These are phyloP conservation scores for Huso huso DNA, from an alignment of 2,797 vertebrate species.

Conservation along the genomic window DNA sequence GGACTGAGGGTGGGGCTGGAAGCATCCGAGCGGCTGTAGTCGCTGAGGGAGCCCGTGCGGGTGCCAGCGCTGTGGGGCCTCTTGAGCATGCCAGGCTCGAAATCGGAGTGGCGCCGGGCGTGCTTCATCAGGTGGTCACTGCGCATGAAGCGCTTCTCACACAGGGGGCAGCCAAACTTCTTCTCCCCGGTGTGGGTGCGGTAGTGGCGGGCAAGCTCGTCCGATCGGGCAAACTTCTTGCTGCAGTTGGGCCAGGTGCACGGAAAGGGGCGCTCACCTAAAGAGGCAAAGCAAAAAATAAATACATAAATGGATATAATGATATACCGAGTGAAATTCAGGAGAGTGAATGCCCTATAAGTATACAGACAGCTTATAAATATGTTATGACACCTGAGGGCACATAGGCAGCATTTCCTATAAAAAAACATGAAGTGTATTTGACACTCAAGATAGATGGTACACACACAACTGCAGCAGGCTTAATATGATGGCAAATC, in stretches of 20 bases:
- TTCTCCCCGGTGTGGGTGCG: constrained; percentile 97
- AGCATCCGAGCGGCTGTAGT: constrained; percentile 92
- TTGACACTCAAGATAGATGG: constrained; percentile 1
- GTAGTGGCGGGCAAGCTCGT: constrained; percentile 92
- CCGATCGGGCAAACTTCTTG: constrained; percentile 96
- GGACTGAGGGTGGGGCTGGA: constrained; percentile 90
- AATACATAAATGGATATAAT: no score
- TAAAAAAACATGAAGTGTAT: no score
- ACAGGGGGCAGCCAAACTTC: constrained; percentile 91
- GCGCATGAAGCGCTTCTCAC: constrained; percentile 96
- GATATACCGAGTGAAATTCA: no score
- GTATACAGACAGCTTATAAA: no score
- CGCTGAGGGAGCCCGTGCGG: constrained; percentile 84
- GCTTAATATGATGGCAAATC: neutral
- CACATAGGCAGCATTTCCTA: no score
- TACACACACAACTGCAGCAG: constrained; percentile 15
- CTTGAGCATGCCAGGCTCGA: constrained; percentile 91
- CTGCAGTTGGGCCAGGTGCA: constrained; percentile 91
- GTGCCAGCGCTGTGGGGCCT: constrained; percentile 59
- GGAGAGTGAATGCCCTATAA: no score
- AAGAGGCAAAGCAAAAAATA: neutral
- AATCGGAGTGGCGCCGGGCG: constrained; percentile 86
- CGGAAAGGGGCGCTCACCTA: constrained; percentile 90
- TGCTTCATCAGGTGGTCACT: constrained; percentile 97
- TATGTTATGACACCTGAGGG: no score